phyloP scores from a whole-genome alignment of 2,113 vertebrate genomes.

The Brachyistius frenatus region DNA sequence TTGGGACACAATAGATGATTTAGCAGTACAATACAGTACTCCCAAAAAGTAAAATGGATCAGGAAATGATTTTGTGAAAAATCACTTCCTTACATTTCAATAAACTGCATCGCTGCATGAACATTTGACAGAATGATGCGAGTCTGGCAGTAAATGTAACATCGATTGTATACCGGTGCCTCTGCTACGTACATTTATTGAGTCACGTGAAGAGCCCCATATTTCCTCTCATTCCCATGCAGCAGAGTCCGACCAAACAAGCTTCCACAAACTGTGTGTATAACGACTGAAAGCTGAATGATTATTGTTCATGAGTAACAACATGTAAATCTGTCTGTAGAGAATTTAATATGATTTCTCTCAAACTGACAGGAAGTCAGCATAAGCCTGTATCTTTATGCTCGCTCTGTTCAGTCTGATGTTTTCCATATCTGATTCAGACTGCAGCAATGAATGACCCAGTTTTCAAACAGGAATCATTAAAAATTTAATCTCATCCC shows the following conservation, averaged over 20 bases:
- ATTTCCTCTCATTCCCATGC: not conserved
- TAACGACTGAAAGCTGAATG: conserved; percentile 19
- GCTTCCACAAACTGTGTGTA: conserved; percentile 1
- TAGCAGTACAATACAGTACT: no score
- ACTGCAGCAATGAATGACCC: conserved; percentile 34
- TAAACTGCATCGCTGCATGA: not conserved
- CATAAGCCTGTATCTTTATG: not conserved
- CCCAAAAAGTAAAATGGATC: no score
- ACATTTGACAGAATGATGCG: not conserved
- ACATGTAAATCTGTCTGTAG: not conserved
- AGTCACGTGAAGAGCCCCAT: conserved; percentile 9
- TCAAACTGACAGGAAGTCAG: not conserved
- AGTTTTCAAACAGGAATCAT: conserved; percentile 34
- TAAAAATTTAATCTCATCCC: conserved; percentile 21
- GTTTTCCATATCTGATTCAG: not conserved
- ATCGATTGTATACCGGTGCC: no score
- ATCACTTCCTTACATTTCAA: not conserved
- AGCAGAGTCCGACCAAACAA: not conserved
- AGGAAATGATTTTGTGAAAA: not conserved
- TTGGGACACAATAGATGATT: no score
- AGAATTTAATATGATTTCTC: not conserved
- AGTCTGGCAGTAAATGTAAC: not conserved
- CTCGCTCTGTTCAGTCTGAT: not conserved
- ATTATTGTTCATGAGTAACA: conserved; percentile 14
- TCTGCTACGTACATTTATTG: conserved; percentile 19